A percentile compares a stretch with the other conserved stretches of the same genome.
phyloP scores from a whole-genome alignment of 2,113 vertebrate genomes.

The Gambusia affinis region DNA sequence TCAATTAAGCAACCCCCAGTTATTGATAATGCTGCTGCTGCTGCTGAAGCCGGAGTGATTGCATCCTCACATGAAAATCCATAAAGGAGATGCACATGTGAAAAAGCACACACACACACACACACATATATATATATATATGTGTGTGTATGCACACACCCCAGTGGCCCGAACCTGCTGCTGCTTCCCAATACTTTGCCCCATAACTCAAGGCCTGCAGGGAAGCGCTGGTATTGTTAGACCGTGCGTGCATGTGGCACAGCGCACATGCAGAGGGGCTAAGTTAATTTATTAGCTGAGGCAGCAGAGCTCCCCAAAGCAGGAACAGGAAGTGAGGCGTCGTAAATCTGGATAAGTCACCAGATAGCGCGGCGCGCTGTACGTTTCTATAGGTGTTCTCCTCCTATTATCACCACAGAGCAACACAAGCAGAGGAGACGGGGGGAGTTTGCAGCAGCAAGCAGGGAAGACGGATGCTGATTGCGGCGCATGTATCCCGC shows the following conservation, averaged over 20 bases:
- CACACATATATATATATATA: not conserved
- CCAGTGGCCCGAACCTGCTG: slow-evolving; percentile 53
- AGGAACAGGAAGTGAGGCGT: slow-evolving; percentile 74
- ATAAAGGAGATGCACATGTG: slow-evolving; percentile 49
- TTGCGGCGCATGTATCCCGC: slow-evolving; percentile 45
- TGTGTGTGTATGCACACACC: slow-evolving; percentile 16
- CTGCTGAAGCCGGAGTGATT: slow-evolving; percentile 55
- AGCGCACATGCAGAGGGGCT: slow-evolving; percentile 57
- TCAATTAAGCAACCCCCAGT: slow-evolving; percentile 74
- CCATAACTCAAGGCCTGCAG: slow-evolving; percentile 76
- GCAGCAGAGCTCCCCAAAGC: slow-evolving; percentile 77
- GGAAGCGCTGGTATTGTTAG: slow-evolving; percentile 72
- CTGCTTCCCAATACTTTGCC: slow-evolving; percentile 64
- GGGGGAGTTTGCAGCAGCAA: slow-evolving; percentile 42
- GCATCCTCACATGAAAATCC: slow-evolving; percentile 69
- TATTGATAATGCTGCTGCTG: slow-evolving; percentile 73
- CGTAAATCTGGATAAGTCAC: slow-evolving; percentile 79
- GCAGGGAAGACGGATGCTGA: slow-evolving; percentile 59
- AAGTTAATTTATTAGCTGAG: slow-evolving; percentile 79
- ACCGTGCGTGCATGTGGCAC: slow-evolving; percentile 64
- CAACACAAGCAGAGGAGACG: slow-evolving; percentile 45
- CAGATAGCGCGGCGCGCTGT: slow-evolving; percentile 62
- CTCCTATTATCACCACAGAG: slow-evolving; percentile 39
- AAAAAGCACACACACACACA: not conserved
- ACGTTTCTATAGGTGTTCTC: slow-evolving; percentile 51